Base-by-base conservation (phyloP, 1,140 invertebrate species). In the Drosophila pachea region DNA sequence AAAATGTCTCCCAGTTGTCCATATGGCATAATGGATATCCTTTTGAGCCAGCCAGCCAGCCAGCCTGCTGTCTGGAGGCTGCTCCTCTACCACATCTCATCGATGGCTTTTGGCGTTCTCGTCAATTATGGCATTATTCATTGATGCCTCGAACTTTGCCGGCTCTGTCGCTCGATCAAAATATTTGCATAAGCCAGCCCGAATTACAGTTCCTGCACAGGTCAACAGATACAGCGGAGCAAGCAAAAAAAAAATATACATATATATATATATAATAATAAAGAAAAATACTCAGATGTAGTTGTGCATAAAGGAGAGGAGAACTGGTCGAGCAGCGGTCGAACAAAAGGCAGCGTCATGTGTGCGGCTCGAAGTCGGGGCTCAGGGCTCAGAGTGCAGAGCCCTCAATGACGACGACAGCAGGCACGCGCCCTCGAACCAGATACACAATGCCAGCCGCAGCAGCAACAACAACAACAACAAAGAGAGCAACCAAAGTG, bases 381-480 rank as follows among this genome's bases (percentile, higher is more conserved):
- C 14, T 36, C 45, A 61, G 58, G 31, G 47, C 48, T 35, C 38
- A 43, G 53, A 65, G 22, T 22, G 22, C 22, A 22, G 22, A 22
- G 49, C 68, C 14, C 42, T 58, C 38, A 7, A n/a, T 1, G n/a
- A 82, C 71, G 76, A 86, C 83, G 83, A 87, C 83, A 87, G 83
- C 83, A 78, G 83, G 83, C 83, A 87, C 83, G 83, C 83, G 83
- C 83, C 83, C 75, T 43, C 58, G 78, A 72, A 52, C 67, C 76
- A 56, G 58, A 66, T 63, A 63, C 42, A 87, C 74, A 68, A 76
- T 29, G 68, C 53, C 63, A 50, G 35, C 35, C 55, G 49, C 61
- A 52, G 35, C 38, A 56, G 38, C 48, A 59, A 31, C 40, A 65
- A 53, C 29, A 64, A 8, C n/a, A n/a, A n/a, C n/a, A n/a, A n/a